A percentile compares a stretch with the other conserved stretches of the same genome.
These are phyloP conservation scores for Miichthys miiuy DNA, from an alignment of 2,797 vertebrate genomes.

Conservation along the genomic window DNA sequence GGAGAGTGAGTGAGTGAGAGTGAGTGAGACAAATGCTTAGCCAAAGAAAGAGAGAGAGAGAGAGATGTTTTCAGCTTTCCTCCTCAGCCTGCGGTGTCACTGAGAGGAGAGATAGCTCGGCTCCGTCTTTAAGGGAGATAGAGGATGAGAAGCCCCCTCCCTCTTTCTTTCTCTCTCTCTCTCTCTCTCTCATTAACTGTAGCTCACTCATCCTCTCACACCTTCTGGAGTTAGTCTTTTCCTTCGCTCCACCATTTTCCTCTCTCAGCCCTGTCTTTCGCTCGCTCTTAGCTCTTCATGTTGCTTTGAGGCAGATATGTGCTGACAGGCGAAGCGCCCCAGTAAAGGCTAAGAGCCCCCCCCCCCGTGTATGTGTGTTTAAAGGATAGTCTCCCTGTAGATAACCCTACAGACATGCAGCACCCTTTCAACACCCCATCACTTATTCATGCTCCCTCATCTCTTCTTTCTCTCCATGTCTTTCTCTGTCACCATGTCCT, in stretches of 20 bases:
- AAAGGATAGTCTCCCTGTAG: conserved; percentile 59
- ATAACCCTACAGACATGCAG: conserved; percentile 59
- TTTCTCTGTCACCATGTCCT: conserved; percentile 24
- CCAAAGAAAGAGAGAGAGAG: conserved; percentile 42
- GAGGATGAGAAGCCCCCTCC: conserved; percentile 63
- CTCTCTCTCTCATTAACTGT: conserved; percentile 64
- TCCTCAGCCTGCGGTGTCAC: conserved; percentile 64
- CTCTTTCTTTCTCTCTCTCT: conserved; percentile 39
- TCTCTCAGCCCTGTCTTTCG: conserved; percentile 28
- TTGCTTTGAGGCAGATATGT: conserved; percentile 77
- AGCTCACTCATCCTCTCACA: conserved; percentile 63
- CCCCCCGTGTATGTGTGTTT: conserved; percentile 53
- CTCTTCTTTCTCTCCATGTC: conserved; percentile 45
- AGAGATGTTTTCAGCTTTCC: conserved; percentile 54
- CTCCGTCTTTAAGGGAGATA: conserved; percentile 74
- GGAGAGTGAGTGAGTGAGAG: conserved; percentile 35
- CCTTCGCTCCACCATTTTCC: conserved; percentile 36
- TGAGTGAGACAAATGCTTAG: conserved; percentile 37
- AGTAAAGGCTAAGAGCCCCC: conserved; percentile 73
- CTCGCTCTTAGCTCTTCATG: conserved; percentile 40
- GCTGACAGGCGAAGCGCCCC: conserved; percentile 79
- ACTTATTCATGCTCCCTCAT: conserved; percentile 77
- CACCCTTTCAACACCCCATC: conserved; percentile 76
- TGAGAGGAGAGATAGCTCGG: conserved; percentile 61
- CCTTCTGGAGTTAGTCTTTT: conserved; percentile 66